These are phyloP conservation scores for Triplophysa tibetana DNA, from an alignment of 2,113 vertebrate species.

Conservation along the genomic window DNA sequence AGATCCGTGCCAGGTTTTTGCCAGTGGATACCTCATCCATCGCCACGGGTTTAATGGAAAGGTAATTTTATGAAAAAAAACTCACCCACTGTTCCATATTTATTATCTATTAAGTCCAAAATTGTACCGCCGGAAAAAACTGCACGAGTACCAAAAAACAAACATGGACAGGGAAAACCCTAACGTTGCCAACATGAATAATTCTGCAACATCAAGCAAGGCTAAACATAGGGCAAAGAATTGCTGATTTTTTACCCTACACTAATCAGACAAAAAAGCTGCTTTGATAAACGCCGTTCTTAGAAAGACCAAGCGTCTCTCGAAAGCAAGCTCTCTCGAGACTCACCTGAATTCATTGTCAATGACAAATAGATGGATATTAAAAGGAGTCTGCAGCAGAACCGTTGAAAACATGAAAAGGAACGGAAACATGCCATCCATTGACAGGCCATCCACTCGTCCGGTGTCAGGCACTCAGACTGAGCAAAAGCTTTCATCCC, in stretches of 20 bases:
- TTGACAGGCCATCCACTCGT: constrained; percentile 55
- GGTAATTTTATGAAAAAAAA: constrained; percentile 40
- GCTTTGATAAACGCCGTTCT: neutral
- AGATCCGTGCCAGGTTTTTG: constrained; percentile 66
- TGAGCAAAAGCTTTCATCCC: constrained; percentile 67
- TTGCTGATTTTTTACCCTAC: neutral
- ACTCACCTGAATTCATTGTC: constrained; percentile 12
- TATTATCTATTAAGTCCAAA: neutral
- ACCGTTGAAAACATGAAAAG: constrained; percentile 63
- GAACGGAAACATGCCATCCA: constrained; percentile 54
- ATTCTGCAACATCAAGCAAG: too few relatives aligned
- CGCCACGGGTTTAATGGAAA: constrained; percentile 57
- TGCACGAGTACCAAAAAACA: neutral
- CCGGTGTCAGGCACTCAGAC: constrained; percentile 63
- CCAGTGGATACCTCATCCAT: constrained; percentile 57
- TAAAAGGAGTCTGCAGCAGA: neutral
- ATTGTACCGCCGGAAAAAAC: neutral
- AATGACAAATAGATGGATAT: constrained; percentile 21
- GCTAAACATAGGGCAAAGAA: neutral
- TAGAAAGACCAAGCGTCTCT: constrained; percentile 9
- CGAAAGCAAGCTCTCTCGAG: constrained; percentile 15
- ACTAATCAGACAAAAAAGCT: constrained; percentile 19
- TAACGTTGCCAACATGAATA: neutral
- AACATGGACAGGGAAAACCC: neutral
- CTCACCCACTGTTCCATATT: neutral